Conservation (phyloP, 2,113 vertebrate genomes). For the Redunca redunca region DNA sequence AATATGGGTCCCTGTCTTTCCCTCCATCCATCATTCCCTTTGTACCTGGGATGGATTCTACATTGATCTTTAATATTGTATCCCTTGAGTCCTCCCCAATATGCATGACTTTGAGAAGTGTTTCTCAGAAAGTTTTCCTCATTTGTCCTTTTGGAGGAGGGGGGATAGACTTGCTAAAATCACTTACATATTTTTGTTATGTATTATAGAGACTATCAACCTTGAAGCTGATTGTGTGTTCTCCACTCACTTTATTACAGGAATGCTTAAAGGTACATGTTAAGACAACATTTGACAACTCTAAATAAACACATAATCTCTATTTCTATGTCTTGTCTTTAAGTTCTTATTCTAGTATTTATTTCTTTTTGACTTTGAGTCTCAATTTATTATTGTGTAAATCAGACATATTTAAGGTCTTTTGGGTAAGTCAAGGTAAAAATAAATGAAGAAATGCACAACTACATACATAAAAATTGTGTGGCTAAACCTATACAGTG, state of each 20-base stretch:
- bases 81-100: neutral
- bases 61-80: neutral
- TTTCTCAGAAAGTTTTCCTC: neutral
- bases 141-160: neutral
- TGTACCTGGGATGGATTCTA: neutral
- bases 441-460: neutral
- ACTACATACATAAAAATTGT: neutral
- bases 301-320: neutral
- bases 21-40: neutral
- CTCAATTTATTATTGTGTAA: neutral
- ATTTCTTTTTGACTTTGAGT: neutral
- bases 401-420: neutral
- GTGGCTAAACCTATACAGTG: neutral
- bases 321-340: neutral
- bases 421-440: neutral
- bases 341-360: neutral
- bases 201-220: neutral
- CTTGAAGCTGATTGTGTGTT: neutral
- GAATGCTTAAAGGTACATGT: neutral
- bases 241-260: neutral
- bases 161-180: neutral
- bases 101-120: neutral
- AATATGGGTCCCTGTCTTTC: neutral
- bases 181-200: neutral
- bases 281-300: neutral